A percentile compares a stretch with the other conserved stretches of the same genome.
These are phyloP conservation scores for Caenorhabditis wallacei DNA, from an alignment of 2,888 invertebrate species.

Conservation along the genomic window DNA sequence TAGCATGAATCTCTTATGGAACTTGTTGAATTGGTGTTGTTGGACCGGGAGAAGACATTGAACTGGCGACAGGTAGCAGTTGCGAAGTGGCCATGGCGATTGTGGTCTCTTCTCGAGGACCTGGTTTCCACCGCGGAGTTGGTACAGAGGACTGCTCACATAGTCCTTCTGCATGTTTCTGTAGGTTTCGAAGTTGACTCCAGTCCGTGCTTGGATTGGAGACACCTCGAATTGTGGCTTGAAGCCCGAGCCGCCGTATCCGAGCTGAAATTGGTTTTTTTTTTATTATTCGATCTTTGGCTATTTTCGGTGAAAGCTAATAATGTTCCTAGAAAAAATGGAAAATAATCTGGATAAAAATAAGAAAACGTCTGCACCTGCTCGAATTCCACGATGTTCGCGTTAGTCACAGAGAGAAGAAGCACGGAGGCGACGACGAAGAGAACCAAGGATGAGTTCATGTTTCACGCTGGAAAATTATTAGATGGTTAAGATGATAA, in stretches of 20 bases:
- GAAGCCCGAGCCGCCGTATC: constrained; percentile 47
- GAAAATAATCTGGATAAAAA: neutral
- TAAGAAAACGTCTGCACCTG: constrained; percentile 34
- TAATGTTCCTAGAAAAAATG: neutral
- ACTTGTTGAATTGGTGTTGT: constrained; percentile 64
- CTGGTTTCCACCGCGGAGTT: constrained; percentile 14
- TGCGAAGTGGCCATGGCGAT: constrained; percentile 60
- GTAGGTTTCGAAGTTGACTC: constrained; percentile 48
- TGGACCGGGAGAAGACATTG: constrained; percentile 65
- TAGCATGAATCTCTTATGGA: constrained; percentile 61
- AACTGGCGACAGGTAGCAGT: constrained; percentile 66
- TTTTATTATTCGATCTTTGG: neutral
- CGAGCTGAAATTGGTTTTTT: constrained; percentile 30
- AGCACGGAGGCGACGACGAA: constrained; percentile 2
- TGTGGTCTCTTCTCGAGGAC: constrained; percentile 61
- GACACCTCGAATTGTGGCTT: constrained; percentile 55
- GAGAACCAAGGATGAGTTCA: constrained; percentile 61
- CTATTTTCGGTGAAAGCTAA: constrained; percentile 4
- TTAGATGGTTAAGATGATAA: neutral
- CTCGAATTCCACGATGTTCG: constrained; percentile 52
- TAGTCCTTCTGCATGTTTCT: constrained; percentile 56
- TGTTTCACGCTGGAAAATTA: constrained; percentile 24
- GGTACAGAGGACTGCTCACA: constrained; percentile 38
- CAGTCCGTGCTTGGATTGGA: constrained; percentile 42
- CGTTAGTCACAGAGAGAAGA: constrained; percentile 10